Evolutionary conservation across 2,888 invertebrate genomes (phyloP).

Genomic region (Creontiades dilutus): DNA sequence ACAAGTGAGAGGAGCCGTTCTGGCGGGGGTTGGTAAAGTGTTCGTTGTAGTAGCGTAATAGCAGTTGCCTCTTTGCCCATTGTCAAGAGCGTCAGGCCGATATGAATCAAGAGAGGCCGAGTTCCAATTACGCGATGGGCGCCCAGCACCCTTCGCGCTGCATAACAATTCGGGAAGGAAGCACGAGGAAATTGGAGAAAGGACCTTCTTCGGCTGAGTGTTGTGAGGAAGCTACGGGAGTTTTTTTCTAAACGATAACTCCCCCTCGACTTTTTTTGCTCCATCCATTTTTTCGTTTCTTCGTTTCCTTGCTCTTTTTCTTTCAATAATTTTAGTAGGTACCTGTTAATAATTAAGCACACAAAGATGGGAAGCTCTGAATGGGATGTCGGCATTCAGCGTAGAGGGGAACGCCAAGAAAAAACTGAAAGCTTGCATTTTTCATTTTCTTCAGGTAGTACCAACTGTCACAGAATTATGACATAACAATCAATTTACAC

Average conservation of each 20-base stretch:
- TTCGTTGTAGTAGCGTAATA: slow-evolving; percentile 54
- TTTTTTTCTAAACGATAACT: slow-evolving; percentile 6
- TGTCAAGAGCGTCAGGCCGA: slow-evolving; percentile 55
- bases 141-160: slow-evolving; percentile 31
- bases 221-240: not conserved
- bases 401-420: not conserved
- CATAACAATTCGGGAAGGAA: slow-evolving; percentile 58
- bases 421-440: not conserved
- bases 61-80: slow-evolving; percentile 63
- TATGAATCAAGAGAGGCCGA: slow-evolving; percentile 63
- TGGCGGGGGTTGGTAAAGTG: not conserved
- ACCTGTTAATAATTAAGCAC: slow-evolving; percentile 33
- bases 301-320: not conserved
- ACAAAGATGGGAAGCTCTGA: not conserved
- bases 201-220: not conserved
- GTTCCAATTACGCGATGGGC: slow-evolving; percentile 67
- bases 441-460: too few species aligned
- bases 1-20: slow-evolving; percentile 6
- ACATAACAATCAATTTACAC: too few species aligned
- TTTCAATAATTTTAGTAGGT: slow-evolving; percentile 5
- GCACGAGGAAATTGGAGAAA: slow-evolving; percentile 45
- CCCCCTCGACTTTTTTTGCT: not conserved
- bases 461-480: too few species aligned
- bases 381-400: not conserved
- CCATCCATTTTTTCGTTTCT: too few species aligned